phyloP scores from a whole-genome alignment of 1,140 invertebrate genomes.

The Apis cerana region DNA sequence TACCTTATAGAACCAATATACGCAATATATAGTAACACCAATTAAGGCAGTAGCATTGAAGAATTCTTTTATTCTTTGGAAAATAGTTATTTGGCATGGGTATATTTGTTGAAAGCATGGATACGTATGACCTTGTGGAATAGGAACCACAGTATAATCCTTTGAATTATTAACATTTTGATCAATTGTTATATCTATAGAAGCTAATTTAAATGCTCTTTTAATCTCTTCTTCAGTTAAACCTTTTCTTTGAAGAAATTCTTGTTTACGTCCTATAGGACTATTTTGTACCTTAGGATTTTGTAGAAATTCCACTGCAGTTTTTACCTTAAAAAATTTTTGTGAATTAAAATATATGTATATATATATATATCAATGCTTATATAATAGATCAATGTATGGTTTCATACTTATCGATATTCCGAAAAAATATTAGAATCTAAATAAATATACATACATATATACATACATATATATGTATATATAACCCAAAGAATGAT shows the following conservation, averaged over 20 bases:
- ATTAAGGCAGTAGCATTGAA: conserved; percentile 86
- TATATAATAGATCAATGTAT: neutral
- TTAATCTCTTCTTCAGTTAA: conserved; percentile 90
- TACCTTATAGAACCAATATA: conserved; percentile 89
- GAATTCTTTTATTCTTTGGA: conserved; percentile 84
- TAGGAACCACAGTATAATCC: conserved; percentile 71
- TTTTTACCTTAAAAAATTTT: conserved; percentile 85
- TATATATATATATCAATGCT: neutral
- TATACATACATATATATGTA: conserved; percentile 7
- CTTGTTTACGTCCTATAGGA: conserved; percentile 88
- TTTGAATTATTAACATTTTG: conserved; percentile 74
- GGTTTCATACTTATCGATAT: neutral
- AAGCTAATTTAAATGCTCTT: conserved; percentile 85
- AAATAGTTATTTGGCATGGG: conserved; percentile 78
- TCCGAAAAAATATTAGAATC: neutral
- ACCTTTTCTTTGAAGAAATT: conserved; percentile 91
- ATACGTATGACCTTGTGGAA: conserved; percentile 72
- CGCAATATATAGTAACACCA: conserved; percentile 86
- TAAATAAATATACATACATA: conserved; percentile 18
- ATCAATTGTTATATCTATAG: conserved; percentile 76
- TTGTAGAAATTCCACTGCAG: conserved; percentile 92
- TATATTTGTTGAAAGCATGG: conserved; percentile 69
- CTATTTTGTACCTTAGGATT: conserved; percentile 90
- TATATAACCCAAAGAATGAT: conserved; percentile 16
- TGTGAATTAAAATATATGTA: neutral